Conservation (phyloP, 2,113 vertebrate species). For the Ictalurus punctatus region DNA sequence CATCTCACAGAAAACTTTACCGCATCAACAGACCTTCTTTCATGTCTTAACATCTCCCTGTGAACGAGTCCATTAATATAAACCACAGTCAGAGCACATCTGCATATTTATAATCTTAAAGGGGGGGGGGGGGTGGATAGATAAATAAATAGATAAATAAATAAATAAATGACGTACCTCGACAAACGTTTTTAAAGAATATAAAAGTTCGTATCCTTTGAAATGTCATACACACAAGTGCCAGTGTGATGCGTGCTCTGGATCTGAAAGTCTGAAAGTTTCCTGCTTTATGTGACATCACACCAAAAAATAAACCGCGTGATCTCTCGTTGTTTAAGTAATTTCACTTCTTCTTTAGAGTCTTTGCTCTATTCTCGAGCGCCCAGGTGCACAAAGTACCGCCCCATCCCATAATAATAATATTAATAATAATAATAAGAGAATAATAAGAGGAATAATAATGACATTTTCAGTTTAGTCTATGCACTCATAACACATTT, state of each 20-base stretch:
- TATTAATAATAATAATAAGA: neutral
- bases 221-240: neutral
- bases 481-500: neutral
- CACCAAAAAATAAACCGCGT: neutral
- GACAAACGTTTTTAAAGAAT: neutral
- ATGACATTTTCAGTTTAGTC: neutral
- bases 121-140: too few relatives aligned
- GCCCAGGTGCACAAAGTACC: neutral
- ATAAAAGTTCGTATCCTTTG: neutral
- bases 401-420: neutral
- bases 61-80: neutral
- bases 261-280: neutral
- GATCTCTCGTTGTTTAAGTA: neutral
- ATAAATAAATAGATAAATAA: neutral
- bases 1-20: neutral
- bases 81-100: neutral
- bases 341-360: constrained; percentile 62
- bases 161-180: neutral
- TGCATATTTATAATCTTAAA: neutral
- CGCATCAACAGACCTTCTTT: neutral
- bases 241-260: neutral
- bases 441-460: neutral
- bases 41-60: neutral
- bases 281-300: neutral
- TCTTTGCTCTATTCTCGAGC: constrained; percentile 50